Percentiles rank a stretch among this genome's conserved stretches.
Evolutionary conservation across 2,888 invertebrate species (phyloP).

Genomic region (Microctonus aethiopoides): DNA sequence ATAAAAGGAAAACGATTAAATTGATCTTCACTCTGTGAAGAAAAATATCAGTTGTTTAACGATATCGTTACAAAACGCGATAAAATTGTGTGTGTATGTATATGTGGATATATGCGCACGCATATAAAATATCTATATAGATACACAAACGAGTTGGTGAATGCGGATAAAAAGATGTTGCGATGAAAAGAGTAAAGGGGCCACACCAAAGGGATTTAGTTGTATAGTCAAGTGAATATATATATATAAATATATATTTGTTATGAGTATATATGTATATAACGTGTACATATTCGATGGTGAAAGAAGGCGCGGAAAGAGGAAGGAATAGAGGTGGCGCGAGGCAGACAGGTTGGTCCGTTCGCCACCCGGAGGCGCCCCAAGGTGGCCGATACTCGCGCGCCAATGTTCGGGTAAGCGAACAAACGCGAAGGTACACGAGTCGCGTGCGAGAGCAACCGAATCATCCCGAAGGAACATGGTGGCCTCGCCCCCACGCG

Average conservation of each 20-base stretch:
- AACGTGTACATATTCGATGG: not conserved
- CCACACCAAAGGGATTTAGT: slow-evolving; percentile 1
- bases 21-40: slow-evolving; percentile 4
- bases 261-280: not conserved
- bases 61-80: slow-evolving; percentile 28
- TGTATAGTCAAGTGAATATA: not conserved
- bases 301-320: slow-evolving; percentile 42
- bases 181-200: not conserved
- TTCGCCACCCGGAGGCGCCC: slow-evolving; percentile 64
- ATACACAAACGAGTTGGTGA: slow-evolving; percentile 19
- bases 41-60: slow-evolving; percentile 33
- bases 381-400: slow-evolving; percentile 62
- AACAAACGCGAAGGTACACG: slow-evolving; percentile 14
- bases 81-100: not conserved
- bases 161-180: slow-evolving; percentile 25
- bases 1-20: not conserved
- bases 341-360: slow-evolving; percentile 62
- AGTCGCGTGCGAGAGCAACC: slow-evolving; percentile 34
- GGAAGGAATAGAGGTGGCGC: slow-evolving; percentile 52
- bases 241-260: not conserved
- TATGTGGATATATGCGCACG: not conserved
- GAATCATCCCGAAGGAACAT: slow-evolving; percentile 54
- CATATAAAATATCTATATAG: not conserved
- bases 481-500: slow-evolving; percentile 67
- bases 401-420: slow-evolving; percentile 45